These are phyloP conservation scores for Geotrupes spiniger DNA, from an alignment of 2,888 invertebrate species.

Conservation along the genomic window DNA sequence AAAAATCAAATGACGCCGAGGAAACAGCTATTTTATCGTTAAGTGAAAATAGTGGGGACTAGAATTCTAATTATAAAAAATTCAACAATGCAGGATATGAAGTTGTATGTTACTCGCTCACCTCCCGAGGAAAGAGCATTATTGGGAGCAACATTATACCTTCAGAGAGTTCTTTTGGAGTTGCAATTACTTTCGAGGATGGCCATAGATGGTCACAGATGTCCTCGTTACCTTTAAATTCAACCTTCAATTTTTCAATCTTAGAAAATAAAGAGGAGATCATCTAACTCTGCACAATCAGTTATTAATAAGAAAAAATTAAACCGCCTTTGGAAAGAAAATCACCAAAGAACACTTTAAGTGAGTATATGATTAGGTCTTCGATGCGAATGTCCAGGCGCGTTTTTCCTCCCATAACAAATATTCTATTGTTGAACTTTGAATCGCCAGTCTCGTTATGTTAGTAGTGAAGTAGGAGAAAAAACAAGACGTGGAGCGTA, in stretches of 20 bases:
- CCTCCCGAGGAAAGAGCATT: slow-evolving; percentile 60
- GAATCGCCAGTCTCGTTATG: neutral
- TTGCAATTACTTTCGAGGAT: slow-evolving; percentile 60
- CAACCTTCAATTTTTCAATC: neutral
- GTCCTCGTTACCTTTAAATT: slow-evolving; percentile 63
- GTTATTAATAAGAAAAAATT: neutral
- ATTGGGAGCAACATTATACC: slow-evolving; percentile 56
- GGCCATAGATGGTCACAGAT: slow-evolving; percentile 63
- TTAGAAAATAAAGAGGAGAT: slow-evolving; percentile 9
- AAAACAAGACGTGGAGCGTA: neutral
- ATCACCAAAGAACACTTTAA: slow-evolving; percentile 13
- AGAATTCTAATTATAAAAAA: slow-evolving; percentile 59
- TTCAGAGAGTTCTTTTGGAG: slow-evolving; percentile 56
- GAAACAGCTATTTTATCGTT: slow-evolving; percentile 56
- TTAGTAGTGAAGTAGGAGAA: no score
- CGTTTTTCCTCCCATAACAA: slow-evolving; percentile 21
- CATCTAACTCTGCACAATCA: slow-evolving; percentile 8
- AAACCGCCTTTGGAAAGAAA: slow-evolving; percentile 7
- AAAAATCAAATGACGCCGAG: slow-evolving; percentile 44
- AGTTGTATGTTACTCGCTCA: slow-evolving; percentile 54
- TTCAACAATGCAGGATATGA: slow-evolving; percentile 51
- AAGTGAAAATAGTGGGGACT: slow-evolving; percentile 56
- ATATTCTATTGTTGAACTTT: slow-evolving; percentile 12
- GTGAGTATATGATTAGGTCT: neutral
- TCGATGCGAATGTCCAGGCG: neutral